Base-by-base conservation (phyloP, 2,797 vertebrate species). In the Oreochromis grahami region DNA sequence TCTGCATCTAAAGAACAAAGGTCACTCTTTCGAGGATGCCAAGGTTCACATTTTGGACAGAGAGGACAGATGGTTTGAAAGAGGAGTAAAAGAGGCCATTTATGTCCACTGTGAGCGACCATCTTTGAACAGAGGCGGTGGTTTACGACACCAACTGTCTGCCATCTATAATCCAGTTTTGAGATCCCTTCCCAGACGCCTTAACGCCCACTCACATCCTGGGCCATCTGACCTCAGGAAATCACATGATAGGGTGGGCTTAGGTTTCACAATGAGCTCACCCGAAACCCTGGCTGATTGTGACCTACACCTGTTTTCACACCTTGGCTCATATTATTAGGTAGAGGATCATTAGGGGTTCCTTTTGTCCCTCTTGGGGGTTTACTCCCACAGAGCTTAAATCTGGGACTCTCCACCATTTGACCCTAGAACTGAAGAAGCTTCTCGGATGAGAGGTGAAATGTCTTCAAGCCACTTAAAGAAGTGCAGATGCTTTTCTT, bases 241-340 rank as follows among this genome's bases (percentile, higher is more conserved):
- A 14, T 55, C 52, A 14, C 24, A 26, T 26, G 3, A 26, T 55
- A 55, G 13, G 24, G 4, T 55, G 4, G 53, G 13, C 12, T 24
- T 0, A 26, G 24, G 2, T 14, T 55, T 26, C 24, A 1, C 53
- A 8, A 55, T 26, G 53, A 55, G 3, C 24, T 55, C 53, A 26
- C 13, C 53, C 0, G 0, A 55, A 55, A 55, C 13, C 3, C 0
- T 26, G 52, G 2, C 52, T 53, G 52, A 26, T 26, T 26, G 0
- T 52, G 43, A 45, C 43, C 43, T 2, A 45, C 43, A 45, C 13
- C 13, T 1, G 3, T 7, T 45, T 15, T 7, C 14, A 7, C 43
- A 15, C 14, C 6, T 45, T 45, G 43, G 6, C 14, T 15, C 43
- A 15, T 15, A 14, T 15, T 14, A 45, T 45, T 45, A 0, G 43